These are phyloP conservation scores for Protobothrops mucrosquamatus DNA, from an alignment of 2,113 vertebrate genomes.

Conservation along the genomic window DNA sequence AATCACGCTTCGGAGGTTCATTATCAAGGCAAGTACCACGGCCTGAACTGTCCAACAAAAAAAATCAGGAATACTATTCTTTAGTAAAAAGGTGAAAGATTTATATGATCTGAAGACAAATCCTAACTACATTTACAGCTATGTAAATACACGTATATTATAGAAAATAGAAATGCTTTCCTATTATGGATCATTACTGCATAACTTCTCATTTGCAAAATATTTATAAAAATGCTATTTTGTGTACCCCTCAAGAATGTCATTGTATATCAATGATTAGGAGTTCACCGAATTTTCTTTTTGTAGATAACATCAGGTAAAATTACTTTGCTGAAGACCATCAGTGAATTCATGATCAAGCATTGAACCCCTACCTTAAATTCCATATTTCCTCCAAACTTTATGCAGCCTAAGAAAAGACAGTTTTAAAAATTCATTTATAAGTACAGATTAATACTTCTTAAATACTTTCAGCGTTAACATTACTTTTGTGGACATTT, in stretches of 20 bases:
- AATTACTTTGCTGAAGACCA: background rate
- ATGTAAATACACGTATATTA: slow-evolving; percentile 61
- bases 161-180: slow-evolving; percentile 48
- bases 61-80: slow-evolving; percentile 71
- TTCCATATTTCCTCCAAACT: background rate
- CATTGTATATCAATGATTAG: background rate
- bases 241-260: background rate
- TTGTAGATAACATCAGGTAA: background rate
- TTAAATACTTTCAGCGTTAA: background rate
- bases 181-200: background rate
- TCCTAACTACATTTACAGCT: slow-evolving; percentile 45
- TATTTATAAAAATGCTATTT: background rate
- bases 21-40: slow-evolving; percentile 99
- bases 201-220: background rate
- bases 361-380: background rate
- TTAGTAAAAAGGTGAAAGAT: slow-evolving; percentile 19
- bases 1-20: slow-evolving; percentile 99
- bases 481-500: background rate
- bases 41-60: slow-evolving; percentile 98
- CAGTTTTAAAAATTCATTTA: background rate
- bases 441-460: background rate
- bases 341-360: background rate
- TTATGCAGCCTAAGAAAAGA: background rate
- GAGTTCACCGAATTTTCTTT: background rate
- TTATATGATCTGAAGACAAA: background rate